A percentile compares a stretch with the other conserved stretches of the same genome.
Evolutionary conservation across 2,113 vertebrate species (phyloP).

Genomic region (Sinocyclocheilus maitianheensis): DNA sequence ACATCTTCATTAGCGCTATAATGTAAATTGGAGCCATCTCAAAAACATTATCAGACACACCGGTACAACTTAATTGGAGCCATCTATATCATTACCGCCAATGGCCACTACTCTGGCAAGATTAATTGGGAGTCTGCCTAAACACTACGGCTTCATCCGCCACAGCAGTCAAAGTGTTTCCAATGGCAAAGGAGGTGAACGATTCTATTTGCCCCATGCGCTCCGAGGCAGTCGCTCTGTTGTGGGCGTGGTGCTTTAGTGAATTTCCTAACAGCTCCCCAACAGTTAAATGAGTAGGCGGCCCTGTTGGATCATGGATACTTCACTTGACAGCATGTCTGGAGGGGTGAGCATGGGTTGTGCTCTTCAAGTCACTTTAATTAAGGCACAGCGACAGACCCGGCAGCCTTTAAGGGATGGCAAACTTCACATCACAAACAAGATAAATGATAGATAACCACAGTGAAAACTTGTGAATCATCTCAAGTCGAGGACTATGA

Average conservation of each 20-base stretch:
- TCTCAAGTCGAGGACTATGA: slow-evolving; percentile 35
- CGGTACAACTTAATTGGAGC: slow-evolving; percentile 50
- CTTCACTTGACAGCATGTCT: slow-evolving; percentile 43
- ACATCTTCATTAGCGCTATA: slow-evolving; percentile 50
- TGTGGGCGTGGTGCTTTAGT: slow-evolving; percentile 14
- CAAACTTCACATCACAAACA: slow-evolving; percentile 38
- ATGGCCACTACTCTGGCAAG: slow-evolving; percentile 17
- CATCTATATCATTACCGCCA: slow-evolving; percentile 29
- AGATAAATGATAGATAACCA: slow-evolving; percentile 43
- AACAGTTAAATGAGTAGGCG: slow-evolving; percentile 44
- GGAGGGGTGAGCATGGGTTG: slow-evolving; percentile 38
- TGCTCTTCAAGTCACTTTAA: slow-evolving; percentile 56
- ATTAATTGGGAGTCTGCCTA: slow-evolving; percentile 44
- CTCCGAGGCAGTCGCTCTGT: slow-evolving; percentile 9
- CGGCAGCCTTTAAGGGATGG: slow-evolving; percentile 33
- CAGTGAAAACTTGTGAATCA: slow-evolving; percentile 48
- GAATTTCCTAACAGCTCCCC: slow-evolving; percentile 31
- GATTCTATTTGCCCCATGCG: neutral
- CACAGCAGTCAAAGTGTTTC: slow-evolving; percentile 9
- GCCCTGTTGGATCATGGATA: slow-evolving; percentile 16
- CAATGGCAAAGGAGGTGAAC: neutral
- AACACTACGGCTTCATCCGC: slow-evolving; percentile 1
- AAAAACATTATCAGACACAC: slow-evolving; percentile 48
- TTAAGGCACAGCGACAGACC: slow-evolving; percentile 42
- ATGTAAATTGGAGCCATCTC: slow-evolving; percentile 41